phyloP scores from a whole-genome alignment of 35 echinoderm and acorn worm species.

The Lytechinus variegatus region DNA sequence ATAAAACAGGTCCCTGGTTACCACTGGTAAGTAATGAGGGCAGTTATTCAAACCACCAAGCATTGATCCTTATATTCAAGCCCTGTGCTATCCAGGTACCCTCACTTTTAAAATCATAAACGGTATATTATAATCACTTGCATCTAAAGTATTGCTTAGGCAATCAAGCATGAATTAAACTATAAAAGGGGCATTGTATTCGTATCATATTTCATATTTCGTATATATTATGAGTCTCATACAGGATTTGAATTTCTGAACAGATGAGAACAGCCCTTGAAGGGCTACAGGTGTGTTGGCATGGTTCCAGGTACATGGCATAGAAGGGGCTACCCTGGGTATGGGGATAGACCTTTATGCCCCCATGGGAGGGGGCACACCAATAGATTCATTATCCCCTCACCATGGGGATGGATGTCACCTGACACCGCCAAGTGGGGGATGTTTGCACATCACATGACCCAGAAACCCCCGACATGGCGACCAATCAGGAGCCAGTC shows the following conservation, averaged over 20 bases:
- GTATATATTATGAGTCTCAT: not conserved
- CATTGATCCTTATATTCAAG: not conserved
- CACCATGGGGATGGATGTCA: slow-evolving; percentile 48
- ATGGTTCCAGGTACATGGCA: not conserved
- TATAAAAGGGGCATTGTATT: not conserved
- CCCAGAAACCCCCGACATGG: slow-evolving; percentile 5
- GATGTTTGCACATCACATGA: slow-evolving; percentile 52
- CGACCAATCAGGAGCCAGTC: slow-evolving; percentile 27
- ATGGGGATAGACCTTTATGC: not conserved
- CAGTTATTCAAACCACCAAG: not conserved
- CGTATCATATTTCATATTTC: not conserved
- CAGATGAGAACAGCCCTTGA: not conserved
- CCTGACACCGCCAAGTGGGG: slow-evolving; percentile 41
- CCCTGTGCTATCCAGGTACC: not conserved
- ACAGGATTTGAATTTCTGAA: not conserved
- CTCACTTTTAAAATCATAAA: not conserved
- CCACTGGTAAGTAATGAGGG: not conserved
- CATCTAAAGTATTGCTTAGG: not conserved
- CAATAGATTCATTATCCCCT: slow-evolving; percentile 43
- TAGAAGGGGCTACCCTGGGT: not conserved
- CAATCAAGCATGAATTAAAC: not conserved
- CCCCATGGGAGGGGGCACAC: slow-evolving; percentile 23
- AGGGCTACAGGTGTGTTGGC: slow-evolving; percentile 48
- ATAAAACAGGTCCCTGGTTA: not conserved
- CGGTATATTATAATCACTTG: not conserved